Base-by-base conservation (phyloP, 2,888 invertebrate genomes). In the Rhamphomyia laevipes region DNA sequence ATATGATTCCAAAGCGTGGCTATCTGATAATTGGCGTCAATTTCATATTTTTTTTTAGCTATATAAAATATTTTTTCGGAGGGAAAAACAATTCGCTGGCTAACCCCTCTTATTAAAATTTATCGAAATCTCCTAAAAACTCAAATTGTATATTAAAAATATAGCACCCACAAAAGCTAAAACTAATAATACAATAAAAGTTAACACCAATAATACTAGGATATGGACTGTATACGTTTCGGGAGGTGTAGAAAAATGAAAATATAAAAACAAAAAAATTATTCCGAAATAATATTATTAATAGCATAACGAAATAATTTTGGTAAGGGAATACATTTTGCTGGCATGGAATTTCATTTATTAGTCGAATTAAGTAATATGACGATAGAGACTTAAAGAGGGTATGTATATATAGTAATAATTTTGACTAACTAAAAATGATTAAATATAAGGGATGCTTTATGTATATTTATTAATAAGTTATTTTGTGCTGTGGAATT, bases 21-120 rank as follows among this genome's bases (percentile, higher is more conserved):
- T 35, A 35, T 35, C n/a, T n/a, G 58, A 58, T 61, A 61, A 60
- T 61, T 61, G 61, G 61, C 58, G 57, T 61, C 59, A 59, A 57
- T 60, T 58, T 58, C 55, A 54, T 57, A 53, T 49, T 51, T 4
- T 21, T 4, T 21, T 21, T 21, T 21, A 21, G 23, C 23, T 7
- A 27, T 7, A 27, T 27, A 9, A 9, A n/a, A 27, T 27, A 27
- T 27, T 21, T 3, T 21, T 21, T 21, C 21, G 21, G 3, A 21
- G 21, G 21, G 21, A 21, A 21, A 21, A 27, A 9, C 9, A 27
- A 27, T 27, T 9, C 23, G 2, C 23, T 9, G 7, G 2, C 23
- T 27, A 27, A 27, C 4, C 4, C 23, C 7, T 27, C 23, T 27
- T 27, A 27, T 7, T 27, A 27, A 27, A 27, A 27, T 27, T 27